phyloP scores from a whole-genome alignment of 1,140 invertebrate genomes.

The Drosophila bocqueti region DNA sequence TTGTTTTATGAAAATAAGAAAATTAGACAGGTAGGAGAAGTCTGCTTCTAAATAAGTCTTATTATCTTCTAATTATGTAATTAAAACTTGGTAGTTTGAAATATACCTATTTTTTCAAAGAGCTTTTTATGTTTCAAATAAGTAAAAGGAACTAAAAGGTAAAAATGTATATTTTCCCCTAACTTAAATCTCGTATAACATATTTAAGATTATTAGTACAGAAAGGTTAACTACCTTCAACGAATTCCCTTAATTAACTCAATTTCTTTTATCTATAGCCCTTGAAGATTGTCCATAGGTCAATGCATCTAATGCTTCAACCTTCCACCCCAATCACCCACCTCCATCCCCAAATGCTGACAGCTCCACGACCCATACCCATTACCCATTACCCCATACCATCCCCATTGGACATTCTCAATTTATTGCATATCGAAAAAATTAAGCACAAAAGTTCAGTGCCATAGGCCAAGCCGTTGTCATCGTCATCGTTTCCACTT shows the following conservation, averaged over 20 bases:
- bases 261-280: neutral
- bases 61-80: neutral
- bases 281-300: neutral
- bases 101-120: too few relatives aligned
- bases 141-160: too few relatives aligned
- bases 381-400: conserved; percentile 7
- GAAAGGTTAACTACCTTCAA: neutral
- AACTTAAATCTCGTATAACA: too few relatives aligned
- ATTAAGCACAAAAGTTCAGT: conserved; percentile 83
- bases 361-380: neutral
- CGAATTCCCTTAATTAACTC: neutral
- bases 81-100: too few relatives aligned
- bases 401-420: conserved; percentile 58
- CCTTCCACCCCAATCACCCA: conserved; percentile 3
- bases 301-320: neutral
- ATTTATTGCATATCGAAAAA: conserved; percentile 75
- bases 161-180: too few relatives aligned
- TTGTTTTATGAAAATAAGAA: neutral
- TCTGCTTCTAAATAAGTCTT: neutral
- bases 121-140: too few relatives aligned
- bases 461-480: conserved; percentile 68
- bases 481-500: conserved; percentile 46
- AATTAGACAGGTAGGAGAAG: neutral
- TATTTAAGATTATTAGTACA: too few relatives aligned
- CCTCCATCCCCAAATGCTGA: neutral